These are phyloP conservation scores for Rhopalosiphum nymphaeae DNA, from an alignment of 2,888 invertebrate species.

Conservation along the genomic window DNA sequence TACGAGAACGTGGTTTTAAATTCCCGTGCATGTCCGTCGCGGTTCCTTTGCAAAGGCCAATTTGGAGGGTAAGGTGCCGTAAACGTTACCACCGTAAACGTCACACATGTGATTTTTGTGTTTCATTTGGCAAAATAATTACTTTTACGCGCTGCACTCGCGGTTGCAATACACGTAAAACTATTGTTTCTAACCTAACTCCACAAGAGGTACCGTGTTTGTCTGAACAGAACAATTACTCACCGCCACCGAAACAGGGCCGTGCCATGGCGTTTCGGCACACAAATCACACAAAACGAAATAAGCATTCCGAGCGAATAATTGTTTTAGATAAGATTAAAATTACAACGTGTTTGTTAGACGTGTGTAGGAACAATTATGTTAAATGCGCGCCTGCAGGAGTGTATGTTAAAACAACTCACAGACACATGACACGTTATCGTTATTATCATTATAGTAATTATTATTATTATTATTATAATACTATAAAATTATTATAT, in stretches of 20 bases:
- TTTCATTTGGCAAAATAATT: slow-evolving; percentile 11
- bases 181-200: neutral
- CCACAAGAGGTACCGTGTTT: neutral
- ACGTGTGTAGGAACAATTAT: neutral
- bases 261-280: neutral
- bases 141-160: neutral
- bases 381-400: neutral
- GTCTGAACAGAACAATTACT: neutral
- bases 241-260: neutral
- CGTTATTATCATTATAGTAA: neutral
- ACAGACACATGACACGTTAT: neutral
- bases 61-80: neutral
- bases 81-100: neutral
- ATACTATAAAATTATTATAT: neutral
- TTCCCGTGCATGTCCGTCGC: neutral
- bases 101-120: neutral
- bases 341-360: neutral
- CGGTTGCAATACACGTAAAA: neutral
- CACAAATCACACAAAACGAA: neutral
- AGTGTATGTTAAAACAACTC: neutral
- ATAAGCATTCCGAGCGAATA: neutral
- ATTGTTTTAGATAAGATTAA: neutral
- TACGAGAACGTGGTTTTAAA: neutral
- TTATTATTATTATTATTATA: neutral
- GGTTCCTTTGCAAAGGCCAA: neutral